Conservation (phyloP, 2,113 vertebrate species). For the Climacteris rufus region DNA sequence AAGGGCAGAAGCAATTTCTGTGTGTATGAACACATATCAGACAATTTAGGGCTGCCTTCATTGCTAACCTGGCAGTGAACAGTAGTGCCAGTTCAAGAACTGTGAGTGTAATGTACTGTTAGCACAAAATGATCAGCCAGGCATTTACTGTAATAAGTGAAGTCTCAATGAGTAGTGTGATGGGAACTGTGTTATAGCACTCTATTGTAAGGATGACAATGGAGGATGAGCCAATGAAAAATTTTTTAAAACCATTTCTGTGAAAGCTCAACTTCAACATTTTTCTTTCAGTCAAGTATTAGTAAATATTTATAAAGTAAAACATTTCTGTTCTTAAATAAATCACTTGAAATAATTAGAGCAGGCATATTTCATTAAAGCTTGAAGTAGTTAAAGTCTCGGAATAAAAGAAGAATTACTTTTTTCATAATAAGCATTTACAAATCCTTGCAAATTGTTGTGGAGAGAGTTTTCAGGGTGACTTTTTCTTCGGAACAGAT, state of each 20-base stretch:
- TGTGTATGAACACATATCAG: neutral
- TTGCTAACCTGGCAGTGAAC: neutral
- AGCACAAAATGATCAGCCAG: neutral
- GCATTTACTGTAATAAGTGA: neutral
- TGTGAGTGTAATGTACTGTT: neutral
- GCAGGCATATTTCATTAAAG: neutral
- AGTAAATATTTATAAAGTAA: neutral
- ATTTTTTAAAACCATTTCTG: neutral
- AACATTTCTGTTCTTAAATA: neutral
- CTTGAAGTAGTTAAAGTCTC: neutral
- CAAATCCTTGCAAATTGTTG: neutral
- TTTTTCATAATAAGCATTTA: neutral
- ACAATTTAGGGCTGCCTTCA: neutral
- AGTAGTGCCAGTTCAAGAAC: neutral
- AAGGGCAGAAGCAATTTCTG: neutral
- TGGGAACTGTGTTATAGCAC: neutral
- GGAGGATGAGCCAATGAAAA: neutral
- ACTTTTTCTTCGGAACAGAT: neutral
- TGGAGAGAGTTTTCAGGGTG: neutral
- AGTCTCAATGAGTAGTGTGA: neutral
- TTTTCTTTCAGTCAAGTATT: neutral
- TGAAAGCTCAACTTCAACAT: neutral
- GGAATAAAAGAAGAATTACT: accelerated
- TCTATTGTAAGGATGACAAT: neutral
- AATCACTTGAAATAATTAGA: neutral